Evolutionary conservation across 1,140 invertebrate species (phyloP), one percentile per base, ranked within the genome.

Genomic region (Penaeus chinensis): DNA sequence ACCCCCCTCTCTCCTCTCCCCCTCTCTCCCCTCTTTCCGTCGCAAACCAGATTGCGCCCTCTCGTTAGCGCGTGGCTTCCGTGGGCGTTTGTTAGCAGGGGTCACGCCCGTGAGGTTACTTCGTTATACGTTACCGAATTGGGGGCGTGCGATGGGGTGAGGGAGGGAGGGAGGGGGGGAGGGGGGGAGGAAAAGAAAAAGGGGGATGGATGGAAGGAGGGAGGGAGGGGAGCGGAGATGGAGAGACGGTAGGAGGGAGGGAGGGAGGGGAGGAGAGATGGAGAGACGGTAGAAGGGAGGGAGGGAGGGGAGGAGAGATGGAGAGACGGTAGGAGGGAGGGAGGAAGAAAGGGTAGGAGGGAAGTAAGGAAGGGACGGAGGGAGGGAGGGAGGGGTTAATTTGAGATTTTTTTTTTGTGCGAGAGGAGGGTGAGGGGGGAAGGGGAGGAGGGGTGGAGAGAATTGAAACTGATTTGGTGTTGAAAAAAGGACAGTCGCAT

Each of bases 151-250:
- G 74, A n/a, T 27, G 27, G 74, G 74, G 32, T 18, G 74, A 37
- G 74, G 74, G 74, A 27, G 60, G 27, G 60, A 78, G 77, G 54
- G 77, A n/a, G 71, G 32, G 71, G 27, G 32, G 32, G 71, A 81
- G 79, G 61, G 80, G 13, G 77, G 42, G 77, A 13, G 37, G 42
- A 32, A 20, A 2, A 60, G 77, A 20, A 32, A 60, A 18, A 47
- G 37, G 54, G 77, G 54, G 77, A 79, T 20, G 54, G 77, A 20
- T 5, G 24, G 77, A 47, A n/a, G 54, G 79, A n/a, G 71, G 32
- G 71, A 76, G 32, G 32, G 71, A 81, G 79, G 61, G 80, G 13
- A 3, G 62, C 7, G n/a, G 27, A 11, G 62, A 42, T 11, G n/a
- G 62, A n/a, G 19, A 62, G 10, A 20, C 1, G n/a, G 27, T 4